Evolutionary conservation across 1,140 invertebrate genomes (phyloP), one percentile per base, ranked within the genome.

Genomic region (Scaptomyza hsui): DNA sequence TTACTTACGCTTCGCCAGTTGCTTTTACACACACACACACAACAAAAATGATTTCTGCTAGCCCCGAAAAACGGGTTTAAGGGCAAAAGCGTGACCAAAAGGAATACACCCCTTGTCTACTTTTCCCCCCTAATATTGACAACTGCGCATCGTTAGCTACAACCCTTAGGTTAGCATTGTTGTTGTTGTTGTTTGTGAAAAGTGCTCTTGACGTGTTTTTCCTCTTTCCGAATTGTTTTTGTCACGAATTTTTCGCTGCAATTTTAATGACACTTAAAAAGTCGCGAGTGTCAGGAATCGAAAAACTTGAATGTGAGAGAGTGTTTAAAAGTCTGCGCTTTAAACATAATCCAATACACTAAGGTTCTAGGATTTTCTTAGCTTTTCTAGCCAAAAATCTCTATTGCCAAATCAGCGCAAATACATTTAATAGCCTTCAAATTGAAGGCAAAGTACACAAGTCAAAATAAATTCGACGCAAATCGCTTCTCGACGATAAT

Each of bases 351-450:
- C 26, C 51, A n/a, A 3, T 53, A 21, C 13, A 1, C 18, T 21
- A 2, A 2, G 1, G 19, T 29, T 7, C 2, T 29, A 2, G 26
- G 5, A n/a, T 7, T 2, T 26, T 16, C 53, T n/a, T n/a, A 56
- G 19, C 39, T 56, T 10, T 4, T 24, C 2, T 10, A 37, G 21
- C 2, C 19, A 37, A 57, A 59, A 12, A 37, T 62, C n/a, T 76
- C n/a, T n/a, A n/a, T 74, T 51, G 78, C 59, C 39, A 35, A 59
- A 72, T 81, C 78, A 81, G 73, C 73, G 42, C 13, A 62, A 57
- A 81, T 9, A 57, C 41, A 75, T 80, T 80, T 72, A 80, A 80
- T 72, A 60, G 60, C 37, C 71, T 75, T 81, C 68, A 65, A 61
- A 37, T 37, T 51, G 26, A 29, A 9, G 26, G 67, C 52, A 5